phyloP scores from a whole-genome alignment of 2,888 invertebrate genomes.

The Rhimphoctona megacephalus region DNA sequence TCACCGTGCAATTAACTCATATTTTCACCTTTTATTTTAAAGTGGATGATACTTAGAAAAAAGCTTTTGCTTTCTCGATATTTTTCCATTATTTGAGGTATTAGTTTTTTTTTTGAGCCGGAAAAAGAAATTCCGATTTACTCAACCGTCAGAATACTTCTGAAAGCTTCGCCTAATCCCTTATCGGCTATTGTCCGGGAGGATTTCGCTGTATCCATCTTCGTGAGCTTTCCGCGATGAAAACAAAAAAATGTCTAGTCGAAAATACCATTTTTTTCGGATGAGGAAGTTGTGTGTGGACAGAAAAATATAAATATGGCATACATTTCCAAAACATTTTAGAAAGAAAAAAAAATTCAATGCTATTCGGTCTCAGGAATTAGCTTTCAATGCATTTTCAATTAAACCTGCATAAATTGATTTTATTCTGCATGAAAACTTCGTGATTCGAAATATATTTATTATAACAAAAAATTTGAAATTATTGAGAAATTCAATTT shows the following conservation, averaged over 20 bases:
- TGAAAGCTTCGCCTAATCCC: slow-evolving; percentile 55
- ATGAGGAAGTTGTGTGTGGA: background rate
- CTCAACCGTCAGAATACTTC: slow-evolving; percentile 16
- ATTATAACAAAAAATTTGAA: background rate
- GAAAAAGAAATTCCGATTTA: slow-evolving; percentile 18
- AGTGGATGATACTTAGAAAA: background rate
- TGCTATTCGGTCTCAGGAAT: background rate
- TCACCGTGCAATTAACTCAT: background rate
- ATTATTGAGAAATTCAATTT: background rate
- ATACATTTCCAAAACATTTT: background rate
- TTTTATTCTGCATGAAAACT: background rate
- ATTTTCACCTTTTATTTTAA: background rate
- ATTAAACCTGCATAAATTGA: background rate
- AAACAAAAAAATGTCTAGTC: slow-evolving; percentile 26
- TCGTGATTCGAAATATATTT: background rate
- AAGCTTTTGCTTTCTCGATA: background rate
- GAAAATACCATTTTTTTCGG: slow-evolving; percentile 35
- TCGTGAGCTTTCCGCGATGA: slow-evolving; percentile 25
- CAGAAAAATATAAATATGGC: background rate
- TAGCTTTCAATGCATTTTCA: background rate
- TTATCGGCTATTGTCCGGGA: slow-evolving; percentile 40
- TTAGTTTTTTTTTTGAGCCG: slow-evolving; percentile 20
- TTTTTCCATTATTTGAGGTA: slow-evolving; percentile 31
- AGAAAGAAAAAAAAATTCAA: background rate
- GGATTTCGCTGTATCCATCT: slow-evolving; percentile 43